Conservation (phyloP, 2,113 vertebrate genomes). For the Tenrec ecaudatus region DNA sequence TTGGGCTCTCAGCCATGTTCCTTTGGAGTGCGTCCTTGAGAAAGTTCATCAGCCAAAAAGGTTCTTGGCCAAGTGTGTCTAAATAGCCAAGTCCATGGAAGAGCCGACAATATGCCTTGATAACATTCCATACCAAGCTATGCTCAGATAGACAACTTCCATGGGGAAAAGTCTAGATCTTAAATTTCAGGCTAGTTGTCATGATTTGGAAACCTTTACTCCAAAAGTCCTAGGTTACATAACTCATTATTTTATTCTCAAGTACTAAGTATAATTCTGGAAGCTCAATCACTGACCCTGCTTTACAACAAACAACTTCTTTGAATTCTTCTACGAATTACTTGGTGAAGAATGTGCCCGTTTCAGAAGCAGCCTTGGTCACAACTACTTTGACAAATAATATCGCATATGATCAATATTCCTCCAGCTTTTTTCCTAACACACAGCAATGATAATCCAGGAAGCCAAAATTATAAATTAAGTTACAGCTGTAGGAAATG, state of each 20-base stretch:
- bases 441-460: not conserved
- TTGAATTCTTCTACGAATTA: not conserved
- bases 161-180: not conserved
- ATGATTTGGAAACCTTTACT: not conserved
- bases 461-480: not conserved
- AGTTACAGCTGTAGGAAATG: not conserved
- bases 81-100: not conserved
- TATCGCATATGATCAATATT: not conserved
- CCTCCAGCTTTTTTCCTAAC: not conserved
- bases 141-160: not conserved
- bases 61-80: not conserved
- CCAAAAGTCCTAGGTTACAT: not conserved
- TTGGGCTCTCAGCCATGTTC: conserved; percentile 5
- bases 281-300: not conserved
- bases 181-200: not conserved
- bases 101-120: not conserved
- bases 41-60: conserved; percentile 36
- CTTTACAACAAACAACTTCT: not conserved
- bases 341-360: not conserved
- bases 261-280: not conserved
- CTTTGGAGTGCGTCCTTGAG: not conserved
- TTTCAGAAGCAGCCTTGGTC: conserved; percentile 33
- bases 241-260: conserved; percentile 30
- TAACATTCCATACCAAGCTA: not conserved
- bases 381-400: not conserved